Percentiles rank a stretch among this genome's conserved stretches.
Evolutionary conservation across 2,888 invertebrate genomes (phyloP).

Genomic region (Amphimallon solstitiale): DNA sequence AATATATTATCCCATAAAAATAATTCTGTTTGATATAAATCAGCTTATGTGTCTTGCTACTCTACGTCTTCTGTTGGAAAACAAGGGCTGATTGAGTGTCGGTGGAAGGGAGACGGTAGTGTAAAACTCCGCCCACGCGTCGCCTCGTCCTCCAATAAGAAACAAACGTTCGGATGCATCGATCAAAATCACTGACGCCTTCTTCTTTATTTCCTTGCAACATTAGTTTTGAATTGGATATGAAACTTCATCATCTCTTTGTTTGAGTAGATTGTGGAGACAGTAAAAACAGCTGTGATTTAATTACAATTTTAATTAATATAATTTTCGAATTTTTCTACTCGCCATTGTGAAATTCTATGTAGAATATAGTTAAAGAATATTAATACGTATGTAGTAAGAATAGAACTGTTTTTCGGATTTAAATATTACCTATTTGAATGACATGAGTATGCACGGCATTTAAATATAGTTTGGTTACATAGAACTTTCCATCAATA

Average conservation of each 20-base stretch:
- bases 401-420: too few relatives aligned
- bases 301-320: too few relatives aligned
- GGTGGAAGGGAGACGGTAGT: neutral
- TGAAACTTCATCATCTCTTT: neutral
- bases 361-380: too few relatives aligned
- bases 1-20: conserved; percentile 32
- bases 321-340: too few relatives aligned
- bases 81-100: conserved; percentile 1
- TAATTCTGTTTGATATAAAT: conserved; percentile 31
- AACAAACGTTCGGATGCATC: conserved; percentile 40
- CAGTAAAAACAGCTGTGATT: too few relatives aligned
- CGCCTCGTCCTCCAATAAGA: conserved; percentile 36
- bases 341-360: too few relatives aligned
- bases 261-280: too few relatives aligned
- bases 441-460: too few relatives aligned
- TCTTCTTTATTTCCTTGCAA: conserved; percentile 24
- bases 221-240: neutral
- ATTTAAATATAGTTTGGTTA: too few relatives aligned
- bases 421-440: too few relatives aligned
- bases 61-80: neutral
- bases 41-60: conserved; percentile 15
- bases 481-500: too few relatives aligned
- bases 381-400: too few relatives aligned
- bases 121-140: conserved; percentile 29
- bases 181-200: conserved; percentile 37